Base-by-base conservation (phyloP, 2,888 invertebrate species). In the Epistrophella euchroma region DNA sequence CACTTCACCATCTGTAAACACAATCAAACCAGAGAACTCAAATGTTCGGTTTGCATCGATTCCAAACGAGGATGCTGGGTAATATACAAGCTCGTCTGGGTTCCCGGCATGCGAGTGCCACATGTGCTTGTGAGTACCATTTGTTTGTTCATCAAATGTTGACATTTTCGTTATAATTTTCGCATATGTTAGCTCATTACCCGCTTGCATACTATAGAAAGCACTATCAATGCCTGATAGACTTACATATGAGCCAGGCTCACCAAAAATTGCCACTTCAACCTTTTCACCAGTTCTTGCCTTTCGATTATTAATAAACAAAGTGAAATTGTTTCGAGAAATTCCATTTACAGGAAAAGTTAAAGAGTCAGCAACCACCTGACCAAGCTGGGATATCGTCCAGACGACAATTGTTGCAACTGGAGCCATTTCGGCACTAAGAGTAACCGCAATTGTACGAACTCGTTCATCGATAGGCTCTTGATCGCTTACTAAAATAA, bases 261-360 rank as follows among this genome's bases (percentile, higher is more conserved):
- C 97, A 15, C 98, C 98, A 90, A 96, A 97, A 88, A 98, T 97
- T 0, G 98, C 97, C 76, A 99, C 96, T 93, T 99, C 98, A 1
- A 99, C 97, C 75, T 96, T 96, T 91, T 98, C 97, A 28, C 98
- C 98, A 0, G 97, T 98, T 88, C 98, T 95, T 72, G 98, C 98
- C 92, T 98, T 99, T 87, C 97, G 96, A 92, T 98, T 97, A 92
- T 98, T 98, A 82, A 98, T 96, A 89, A 94, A 95, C 13, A 97
- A 95, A 0, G 97, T 96, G 91, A 97, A 97, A 91, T 98, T 97
- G 91, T 99, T 98, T 82, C 97, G 93, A 1, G 98, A 97, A 88
- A 98, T 97, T 82, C 98, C 98, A 93, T 98, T 98, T 32, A 99
- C 98, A 0, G 98, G 98, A 94, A 98, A 98, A n/a, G 98, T 98